phyloP scores from a whole-genome alignment of 2,113 vertebrate species.

The Shinisaurus crocodilurus region DNA sequence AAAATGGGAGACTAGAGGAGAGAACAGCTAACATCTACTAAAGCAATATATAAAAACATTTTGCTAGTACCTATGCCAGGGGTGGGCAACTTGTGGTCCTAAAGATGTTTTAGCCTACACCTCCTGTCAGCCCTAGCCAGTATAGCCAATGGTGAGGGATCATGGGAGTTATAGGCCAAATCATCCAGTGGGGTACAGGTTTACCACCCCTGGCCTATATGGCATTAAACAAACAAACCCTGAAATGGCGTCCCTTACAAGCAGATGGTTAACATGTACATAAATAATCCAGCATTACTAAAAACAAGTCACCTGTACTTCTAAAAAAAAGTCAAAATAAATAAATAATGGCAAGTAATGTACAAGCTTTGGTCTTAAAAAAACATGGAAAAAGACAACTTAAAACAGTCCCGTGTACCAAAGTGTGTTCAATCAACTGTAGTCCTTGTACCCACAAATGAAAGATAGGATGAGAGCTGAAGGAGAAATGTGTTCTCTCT shows the following conservation, averaged over 20 bases:
- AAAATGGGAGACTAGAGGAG: no score
- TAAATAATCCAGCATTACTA: no score
- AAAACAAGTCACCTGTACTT: not conserved
- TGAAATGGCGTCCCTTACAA: not conserved
- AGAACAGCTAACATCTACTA: not conserved
- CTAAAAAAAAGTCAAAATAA: not conserved
- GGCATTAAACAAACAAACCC: no score
- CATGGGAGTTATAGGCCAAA: no score
- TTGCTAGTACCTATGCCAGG: not conserved
- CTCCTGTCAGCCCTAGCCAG: no score
- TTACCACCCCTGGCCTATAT: no score
- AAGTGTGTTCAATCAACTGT: not conserved
- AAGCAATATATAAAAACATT: not conserved
- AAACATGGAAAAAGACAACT: not conserved
- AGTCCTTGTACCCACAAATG: not conserved
- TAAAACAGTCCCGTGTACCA: not conserved
- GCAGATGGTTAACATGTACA: not conserved
- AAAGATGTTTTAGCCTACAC: no score
- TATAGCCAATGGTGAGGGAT: no score
- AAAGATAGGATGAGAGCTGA: slow-evolving; percentile 17
- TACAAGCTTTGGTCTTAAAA: not conserved
- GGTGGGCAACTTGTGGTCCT: no score
- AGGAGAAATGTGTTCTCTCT: not conserved
- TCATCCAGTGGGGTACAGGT: no score
- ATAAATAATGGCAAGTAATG: not conserved